phyloP scores from a whole-genome alignment of 2,113 vertebrate species.

The Takifugu flavidus region DNA sequence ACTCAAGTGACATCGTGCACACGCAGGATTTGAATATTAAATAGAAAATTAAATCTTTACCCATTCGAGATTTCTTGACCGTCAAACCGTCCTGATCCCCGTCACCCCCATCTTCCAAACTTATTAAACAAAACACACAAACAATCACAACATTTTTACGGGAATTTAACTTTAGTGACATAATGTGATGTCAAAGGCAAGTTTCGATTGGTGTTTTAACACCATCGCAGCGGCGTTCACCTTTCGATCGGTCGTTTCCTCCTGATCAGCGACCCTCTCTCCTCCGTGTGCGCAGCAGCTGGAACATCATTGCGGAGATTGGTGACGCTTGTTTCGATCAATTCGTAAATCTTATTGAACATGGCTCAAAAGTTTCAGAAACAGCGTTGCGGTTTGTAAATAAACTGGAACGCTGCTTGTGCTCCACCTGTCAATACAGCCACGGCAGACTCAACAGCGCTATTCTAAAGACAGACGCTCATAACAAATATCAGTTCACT shows the following conservation, averaged over 20 bases:
- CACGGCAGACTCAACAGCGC: constrained; percentile 17
- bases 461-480: constrained; percentile 24
- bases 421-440: constrained; percentile 36
- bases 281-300: constrained; percentile 37
- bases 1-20: too few species aligned
- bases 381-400: constrained; percentile 18
- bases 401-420: constrained; percentile 12
- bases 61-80: constrained; percentile 75
- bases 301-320: constrained; percentile 71
- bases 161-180: not conserved
- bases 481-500: constrained; percentile 29
- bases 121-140: constrained; percentile 23
- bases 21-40: not conserved
- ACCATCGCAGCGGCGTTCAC: constrained; percentile 34
- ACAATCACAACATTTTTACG: not conserved
- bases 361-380: constrained; percentile 63
- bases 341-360: constrained; percentile 78
- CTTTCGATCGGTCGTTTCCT: constrained; percentile 72
- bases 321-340: constrained; percentile 71
- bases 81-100: constrained; percentile 52
- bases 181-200: too few species aligned
- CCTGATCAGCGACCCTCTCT: constrained; percentile 41
- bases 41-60: constrained; percentile 38
- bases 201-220: too few species aligned
- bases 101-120: constrained; percentile 68